phyloP scores from a whole-genome alignment of 2,888 invertebrate species.

The Drosophila borealis region DNA sequence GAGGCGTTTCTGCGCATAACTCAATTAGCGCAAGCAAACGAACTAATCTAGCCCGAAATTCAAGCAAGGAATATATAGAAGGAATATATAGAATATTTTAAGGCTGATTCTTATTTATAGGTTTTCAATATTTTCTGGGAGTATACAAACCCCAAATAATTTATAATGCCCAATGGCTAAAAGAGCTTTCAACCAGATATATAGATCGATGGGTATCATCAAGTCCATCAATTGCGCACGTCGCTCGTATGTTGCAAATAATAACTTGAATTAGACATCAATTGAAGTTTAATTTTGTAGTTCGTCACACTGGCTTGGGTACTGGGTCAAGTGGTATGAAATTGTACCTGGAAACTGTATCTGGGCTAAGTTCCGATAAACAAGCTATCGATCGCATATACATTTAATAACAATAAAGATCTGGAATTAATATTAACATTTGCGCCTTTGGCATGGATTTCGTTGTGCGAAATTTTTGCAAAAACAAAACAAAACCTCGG shows the following conservation, averaged over 20 bases:
- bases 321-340: slow-evolving; percentile 17
- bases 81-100: too few relatives aligned
- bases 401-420: background rate
- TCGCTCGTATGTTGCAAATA: slow-evolving; percentile 7
- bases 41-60: background rate
- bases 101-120: too few relatives aligned
- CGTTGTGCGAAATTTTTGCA: slow-evolving; percentile 12
- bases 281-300: slow-evolving; percentile 8
- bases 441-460: background rate
- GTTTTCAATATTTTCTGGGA: too few relatives aligned
- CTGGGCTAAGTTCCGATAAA: background rate
- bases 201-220: slow-evolving; percentile 2
- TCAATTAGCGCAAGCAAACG: background rate
- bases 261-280: slow-evolving; percentile 3
- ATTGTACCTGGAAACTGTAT: background rate
- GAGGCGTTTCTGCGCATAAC: background rate
- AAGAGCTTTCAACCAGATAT: too few relatives aligned
- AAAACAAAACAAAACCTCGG: slow-evolving; percentile 2
- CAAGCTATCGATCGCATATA: background rate
- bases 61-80: too few relatives aligned
- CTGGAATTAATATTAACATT: slow-evolving; percentile 9
- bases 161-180: too few relatives aligned
- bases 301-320: slow-evolving; percentile 18
- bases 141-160: too few relatives aligned
- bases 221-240: background rate